A percentile compares a stretch with the other conserved stretches of the same genome.
These are phyloP conservation scores for Barypeithes pellucidus DNA, from an alignment of 2,888 invertebrate species.

Conservation along the genomic window DNA sequence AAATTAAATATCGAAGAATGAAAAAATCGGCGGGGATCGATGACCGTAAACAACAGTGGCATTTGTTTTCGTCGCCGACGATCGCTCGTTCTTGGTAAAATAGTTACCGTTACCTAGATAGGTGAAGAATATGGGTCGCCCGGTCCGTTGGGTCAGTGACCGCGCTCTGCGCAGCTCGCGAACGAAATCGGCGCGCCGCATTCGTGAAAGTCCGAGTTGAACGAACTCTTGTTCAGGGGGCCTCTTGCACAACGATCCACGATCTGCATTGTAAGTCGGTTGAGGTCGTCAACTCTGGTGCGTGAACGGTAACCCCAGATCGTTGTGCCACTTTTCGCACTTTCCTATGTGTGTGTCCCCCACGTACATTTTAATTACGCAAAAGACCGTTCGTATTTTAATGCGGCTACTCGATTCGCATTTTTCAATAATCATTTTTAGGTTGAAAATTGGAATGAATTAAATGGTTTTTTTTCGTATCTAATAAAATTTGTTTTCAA, in stretches of 20 bases:
- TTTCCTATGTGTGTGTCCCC: conserved; percentile 53
- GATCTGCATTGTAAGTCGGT: conserved; percentile 59
- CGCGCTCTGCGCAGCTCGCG: conserved; percentile 60
- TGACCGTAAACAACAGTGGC: conserved; percentile 5
- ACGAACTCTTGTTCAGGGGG: conserved; percentile 59
- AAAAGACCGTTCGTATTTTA: conserved; percentile 18
- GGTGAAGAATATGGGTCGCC: conserved; percentile 63
- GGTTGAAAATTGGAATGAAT: too few species aligned
- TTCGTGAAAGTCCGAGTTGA: conserved; percentile 69
- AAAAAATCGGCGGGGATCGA: neutral
- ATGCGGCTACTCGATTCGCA: too few species aligned
- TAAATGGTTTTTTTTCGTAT: too few species aligned
- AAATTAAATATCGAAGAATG: too few species aligned
- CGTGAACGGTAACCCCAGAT: conserved; percentile 58
- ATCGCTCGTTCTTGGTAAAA: conserved; percentile 12
- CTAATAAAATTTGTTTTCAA: too few species aligned
- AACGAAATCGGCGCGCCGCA: conserved; percentile 54
- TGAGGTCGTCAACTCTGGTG: conserved; percentile 66
- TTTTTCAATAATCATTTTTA: too few species aligned
- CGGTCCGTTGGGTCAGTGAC: conserved; percentile 67
- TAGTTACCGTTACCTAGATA: conserved; percentile 48
- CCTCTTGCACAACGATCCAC: conserved; percentile 54
- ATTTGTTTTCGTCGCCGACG: conserved; percentile 9
- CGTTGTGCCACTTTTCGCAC: conserved; percentile 59
- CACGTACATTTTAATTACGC: conserved; percentile 15